phyloP scores from a whole-genome alignment of 2,888 invertebrate species.

The Erpobdella octoculata region DNA sequence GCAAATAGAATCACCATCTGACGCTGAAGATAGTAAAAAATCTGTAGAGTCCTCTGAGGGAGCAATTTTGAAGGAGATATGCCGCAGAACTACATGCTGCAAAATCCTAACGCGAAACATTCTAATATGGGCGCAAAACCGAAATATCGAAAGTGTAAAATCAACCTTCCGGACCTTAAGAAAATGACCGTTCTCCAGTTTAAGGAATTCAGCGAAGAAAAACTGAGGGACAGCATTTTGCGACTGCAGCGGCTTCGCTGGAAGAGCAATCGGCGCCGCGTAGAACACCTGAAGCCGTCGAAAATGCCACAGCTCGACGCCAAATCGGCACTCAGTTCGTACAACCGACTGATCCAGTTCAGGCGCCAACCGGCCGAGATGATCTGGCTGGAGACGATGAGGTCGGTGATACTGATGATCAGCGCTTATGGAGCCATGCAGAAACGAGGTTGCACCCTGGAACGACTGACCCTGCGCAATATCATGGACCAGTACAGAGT shows the following conservation, averaged over 20 bases:
- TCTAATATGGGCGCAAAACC: too few relatives aligned
- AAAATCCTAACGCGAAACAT: too few relatives aligned
- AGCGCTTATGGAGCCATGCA: slow-evolving; percentile 25
- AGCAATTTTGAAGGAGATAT: too few relatives aligned
- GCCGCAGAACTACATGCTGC: too few relatives aligned
- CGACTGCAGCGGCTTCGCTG: neutral
- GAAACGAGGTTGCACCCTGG: slow-evolving; percentile 21
- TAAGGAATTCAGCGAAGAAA: slow-evolving; percentile 1
- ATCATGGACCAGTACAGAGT: slow-evolving; percentile 25
- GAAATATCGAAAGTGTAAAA: too few relatives aligned
- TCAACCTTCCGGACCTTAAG: too few relatives aligned
- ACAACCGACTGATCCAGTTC: slow-evolving; percentile 20
- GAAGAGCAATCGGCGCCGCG: slow-evolving; percentile 6
- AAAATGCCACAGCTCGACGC: neutral
- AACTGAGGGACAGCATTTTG: slow-evolving; percentile 1
- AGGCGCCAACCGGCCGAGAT: slow-evolving; percentile 4
- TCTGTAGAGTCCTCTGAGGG: too few relatives aligned
- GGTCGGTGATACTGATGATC: slow-evolving; percentile 16
- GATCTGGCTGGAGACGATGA: slow-evolving; percentile 19
- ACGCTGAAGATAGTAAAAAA: too few relatives aligned
- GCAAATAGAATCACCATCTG: too few relatives aligned
- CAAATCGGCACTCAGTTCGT: neutral
- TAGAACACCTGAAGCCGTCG: neutral
- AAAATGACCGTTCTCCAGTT: too few relatives aligned
- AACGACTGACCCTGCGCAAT: slow-evolving; percentile 18